phyloP scores from a whole-genome alignment of 2,888 invertebrate genomes.

The Nomada fabriciana region DNA sequence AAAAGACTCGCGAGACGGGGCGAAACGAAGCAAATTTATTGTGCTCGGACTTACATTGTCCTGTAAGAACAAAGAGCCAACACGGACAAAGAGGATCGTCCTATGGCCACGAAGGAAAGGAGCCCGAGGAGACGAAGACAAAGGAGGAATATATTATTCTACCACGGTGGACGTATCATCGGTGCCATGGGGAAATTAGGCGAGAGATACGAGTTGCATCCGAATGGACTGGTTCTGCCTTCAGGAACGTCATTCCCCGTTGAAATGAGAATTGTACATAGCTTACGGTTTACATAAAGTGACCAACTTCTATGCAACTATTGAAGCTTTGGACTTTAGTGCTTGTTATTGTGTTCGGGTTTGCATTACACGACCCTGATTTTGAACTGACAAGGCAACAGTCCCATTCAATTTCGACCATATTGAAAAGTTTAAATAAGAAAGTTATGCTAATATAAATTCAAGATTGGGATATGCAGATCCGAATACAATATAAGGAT shows the following conservation, averaged over 20 bases:
- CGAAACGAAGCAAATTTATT: constrained; percentile 63
- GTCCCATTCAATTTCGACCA: no score
- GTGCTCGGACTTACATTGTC: constrained; percentile 62
- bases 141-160: constrained; percentile 63
- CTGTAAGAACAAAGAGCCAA: constrained; percentile 59
- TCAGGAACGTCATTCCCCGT: background rate
- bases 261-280: background rate
- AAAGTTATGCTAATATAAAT: no score
- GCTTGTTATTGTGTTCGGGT: no score
- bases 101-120: constrained; percentile 19
- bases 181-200: constrained; percentile 53
- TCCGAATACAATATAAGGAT: no score
- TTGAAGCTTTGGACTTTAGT: no score
- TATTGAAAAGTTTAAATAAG: no score
- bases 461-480: no score
- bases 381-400: no score
- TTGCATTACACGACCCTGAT: no score
- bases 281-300: background rate
- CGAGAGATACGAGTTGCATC: constrained; percentile 33
- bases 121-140: constrained; percentile 44
- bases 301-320: no score
- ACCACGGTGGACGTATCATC: constrained; percentile 49
- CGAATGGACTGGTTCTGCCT: constrained; percentile 12
- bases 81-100: constrained; percentile 58
- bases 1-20: constrained; percentile 19